These are phyloP conservation scores for Acanthaster planci DNA, from an alignment of 35 echinoderm and acorn worm genomes.

Conservation along the genomic window DNA sequence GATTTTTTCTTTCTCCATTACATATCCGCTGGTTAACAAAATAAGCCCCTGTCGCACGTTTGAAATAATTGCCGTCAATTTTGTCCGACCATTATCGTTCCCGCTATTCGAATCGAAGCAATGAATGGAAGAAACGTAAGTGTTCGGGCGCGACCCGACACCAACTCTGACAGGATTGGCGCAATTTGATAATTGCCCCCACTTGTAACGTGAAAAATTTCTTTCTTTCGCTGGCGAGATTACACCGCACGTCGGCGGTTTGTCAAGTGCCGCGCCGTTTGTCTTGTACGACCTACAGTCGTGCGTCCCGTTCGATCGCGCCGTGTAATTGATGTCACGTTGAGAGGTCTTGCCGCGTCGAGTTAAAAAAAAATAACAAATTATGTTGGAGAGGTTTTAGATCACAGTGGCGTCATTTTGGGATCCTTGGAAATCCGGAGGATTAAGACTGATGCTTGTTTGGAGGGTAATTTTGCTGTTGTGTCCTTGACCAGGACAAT, in stretches of 20 bases:
- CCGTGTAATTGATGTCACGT: slow-evolving; percentile 11
- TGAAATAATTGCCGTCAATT: slow-evolving; percentile 17
- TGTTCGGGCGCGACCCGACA: not conserved
- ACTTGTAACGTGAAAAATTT: not conserved
- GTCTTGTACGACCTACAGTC: too few relatives aligned
- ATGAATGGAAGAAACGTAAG: not conserved
- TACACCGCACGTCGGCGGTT: too few relatives aligned
- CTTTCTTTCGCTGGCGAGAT: too few relatives aligned
- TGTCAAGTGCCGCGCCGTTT: too few relatives aligned
- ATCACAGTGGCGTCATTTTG: not conserved
- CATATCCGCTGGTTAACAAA: slow-evolving; percentile 2
- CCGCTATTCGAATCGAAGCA: not conserved
- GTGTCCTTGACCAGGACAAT: too few relatives aligned
- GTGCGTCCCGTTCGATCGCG: too few relatives aligned
- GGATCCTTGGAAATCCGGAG: slow-evolving; percentile 17
- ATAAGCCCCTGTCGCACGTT: not conserved
- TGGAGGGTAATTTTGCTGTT: too few relatives aligned
- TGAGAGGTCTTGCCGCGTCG: not conserved
- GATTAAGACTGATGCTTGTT: too few relatives aligned
- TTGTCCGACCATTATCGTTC: not conserved
- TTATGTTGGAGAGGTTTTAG: slow-evolving; percentile 15
- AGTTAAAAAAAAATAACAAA: slow-evolving; percentile 3
- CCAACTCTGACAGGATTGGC: not conserved
- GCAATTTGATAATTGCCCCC: not conserved
- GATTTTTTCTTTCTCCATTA: not conserved